Evolutionary conservation across 2,797 vertebrate species (phyloP), one percentile per base, ranked within the genome.

Genomic region (Acomys russatus): DNA sequence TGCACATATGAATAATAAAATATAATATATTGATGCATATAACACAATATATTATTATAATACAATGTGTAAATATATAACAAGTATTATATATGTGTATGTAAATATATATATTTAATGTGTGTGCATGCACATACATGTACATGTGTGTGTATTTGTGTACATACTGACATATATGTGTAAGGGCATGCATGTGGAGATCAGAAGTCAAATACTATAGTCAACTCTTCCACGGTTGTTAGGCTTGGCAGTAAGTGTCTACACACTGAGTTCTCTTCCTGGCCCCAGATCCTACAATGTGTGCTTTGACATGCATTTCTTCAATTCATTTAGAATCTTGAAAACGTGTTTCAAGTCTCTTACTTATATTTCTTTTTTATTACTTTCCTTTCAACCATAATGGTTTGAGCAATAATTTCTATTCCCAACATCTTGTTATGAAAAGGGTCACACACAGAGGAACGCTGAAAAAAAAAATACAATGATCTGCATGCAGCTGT

Each of bases 341-440:
- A 95, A 79, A 66, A 44, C 49, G 88, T 7, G 77, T 85, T 78
- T 84, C 38, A 95, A 92, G 59, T 89, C 9, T 85, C 1, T 2
- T 78, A 74, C 1, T 73, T 64, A 23, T 64, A 17, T 79, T 92
- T 90, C 49, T 90, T 71, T 64, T 74, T 70, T 91, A 7, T 90
- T 38, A 82, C 70, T 88, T 76, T 28, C 9, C 44, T 17, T 33
- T 7, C 10, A 86, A 15, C 12, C 22, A 9, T 1, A 35, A 35
- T 70, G 3, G 3, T 84, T 92, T 92, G 22, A 11, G 10, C 71
- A 44, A 30, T 78, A 12, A 79, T 63, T 82, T 6, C 0, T 91
- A 5, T 3, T 33, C 2, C 15, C 44, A 89, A 86, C 14, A 71
- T 20, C 79, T 89, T 85, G 54, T 56, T 79, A 25, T 73, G 30